Percentiles rank a stretch among this genome's conserved stretches.
Evolutionary conservation across 2,888 invertebrate species (phyloP).

Genomic region (Drosophila ezoana): DNA sequence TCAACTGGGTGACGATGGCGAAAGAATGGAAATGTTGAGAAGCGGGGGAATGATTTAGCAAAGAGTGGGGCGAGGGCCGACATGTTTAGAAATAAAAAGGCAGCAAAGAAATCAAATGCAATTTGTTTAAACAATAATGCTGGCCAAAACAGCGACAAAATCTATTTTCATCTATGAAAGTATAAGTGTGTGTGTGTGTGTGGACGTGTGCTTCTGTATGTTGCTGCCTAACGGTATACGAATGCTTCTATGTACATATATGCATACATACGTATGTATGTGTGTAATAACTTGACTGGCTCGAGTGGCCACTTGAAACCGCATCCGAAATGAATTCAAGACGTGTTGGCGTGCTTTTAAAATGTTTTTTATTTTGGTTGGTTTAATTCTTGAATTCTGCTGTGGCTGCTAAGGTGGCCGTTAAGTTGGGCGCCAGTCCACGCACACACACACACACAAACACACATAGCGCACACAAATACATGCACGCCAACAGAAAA

Average conservation of each 20-base stretch:
- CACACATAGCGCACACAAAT: conserved; percentile 4
- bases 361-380: conserved; percentile 9
- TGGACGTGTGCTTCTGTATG: conserved; percentile 13
- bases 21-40: conserved; percentile 37
- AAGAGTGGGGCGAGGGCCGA: conserved; percentile 5
- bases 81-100: conserved; percentile 23
- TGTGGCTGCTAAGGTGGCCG: conserved; percentile 16
- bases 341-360: conserved; percentile 31
- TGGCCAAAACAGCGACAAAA: conserved; percentile 16
- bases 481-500: neutral
- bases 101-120: conserved; percentile 43
- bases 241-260: conserved; percentile 2
- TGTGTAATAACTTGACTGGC: conserved; percentile 15
- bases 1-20: conserved; percentile 43
- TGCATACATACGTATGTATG: neutral
- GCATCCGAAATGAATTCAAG: conserved; percentile 52
- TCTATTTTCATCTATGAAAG: conserved; percentile 18
- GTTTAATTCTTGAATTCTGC: conserved; percentile 40
- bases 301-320: conserved; percentile 52
- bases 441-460: conserved; percentile 3
- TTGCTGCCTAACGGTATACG: conserved; percentile 36
- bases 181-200: neutral
- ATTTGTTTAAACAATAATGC: conserved; percentile 39
- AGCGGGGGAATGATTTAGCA: neutral
- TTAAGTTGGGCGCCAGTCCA: neutral